Percentiles rank a stretch among this genome's conserved stretches.
phyloP scores from a whole-genome alignment of 2,113 vertebrate genomes.

The Martes martes region DNA sequence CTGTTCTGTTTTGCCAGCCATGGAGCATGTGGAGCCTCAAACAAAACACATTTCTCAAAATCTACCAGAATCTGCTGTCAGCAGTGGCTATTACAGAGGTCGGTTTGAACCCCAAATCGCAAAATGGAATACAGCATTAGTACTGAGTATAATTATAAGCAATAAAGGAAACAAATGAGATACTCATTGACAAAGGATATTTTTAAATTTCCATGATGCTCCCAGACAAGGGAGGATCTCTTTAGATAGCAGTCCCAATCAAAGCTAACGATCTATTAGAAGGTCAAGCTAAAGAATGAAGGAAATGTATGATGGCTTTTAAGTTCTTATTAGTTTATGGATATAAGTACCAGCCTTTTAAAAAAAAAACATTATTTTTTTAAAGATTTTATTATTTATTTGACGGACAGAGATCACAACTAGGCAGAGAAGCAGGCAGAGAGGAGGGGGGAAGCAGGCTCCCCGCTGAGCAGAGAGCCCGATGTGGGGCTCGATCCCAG shows the following conservation, averaged over 20 bases:
- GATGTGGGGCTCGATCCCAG: too few relatives aligned
- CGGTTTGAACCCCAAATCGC: not conserved
- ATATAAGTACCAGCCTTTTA: not conserved
- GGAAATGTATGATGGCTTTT: not conserved
- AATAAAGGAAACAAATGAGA: not conserved
- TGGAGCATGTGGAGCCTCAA: not conserved
- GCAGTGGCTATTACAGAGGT: not conserved
- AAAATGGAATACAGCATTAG: not conserved
- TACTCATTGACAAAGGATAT: not conserved
- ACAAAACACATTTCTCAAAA: not conserved
- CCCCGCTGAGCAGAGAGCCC: too few relatives aligned
- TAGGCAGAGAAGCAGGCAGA: too few relatives aligned
- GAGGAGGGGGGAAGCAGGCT: too few relatives aligned
- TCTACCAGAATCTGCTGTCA: not conserved
- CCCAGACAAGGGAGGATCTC: not conserved
- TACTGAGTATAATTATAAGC: not conserved
- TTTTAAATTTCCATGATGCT: not conserved
- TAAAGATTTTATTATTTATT: too few relatives aligned
- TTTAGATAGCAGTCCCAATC: not conserved
- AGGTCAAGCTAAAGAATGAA: not conserved
- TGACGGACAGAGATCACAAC: too few relatives aligned
- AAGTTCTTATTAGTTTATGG: not conserved
- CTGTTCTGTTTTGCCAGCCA: not conserved
- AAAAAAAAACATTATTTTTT: too few relatives aligned
- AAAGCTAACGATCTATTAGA: not conserved